Evolutionary conservation across 2,888 invertebrate genomes (phyloP).

Genomic region (Scaptodrosophila latifasciaeformis): DNA sequence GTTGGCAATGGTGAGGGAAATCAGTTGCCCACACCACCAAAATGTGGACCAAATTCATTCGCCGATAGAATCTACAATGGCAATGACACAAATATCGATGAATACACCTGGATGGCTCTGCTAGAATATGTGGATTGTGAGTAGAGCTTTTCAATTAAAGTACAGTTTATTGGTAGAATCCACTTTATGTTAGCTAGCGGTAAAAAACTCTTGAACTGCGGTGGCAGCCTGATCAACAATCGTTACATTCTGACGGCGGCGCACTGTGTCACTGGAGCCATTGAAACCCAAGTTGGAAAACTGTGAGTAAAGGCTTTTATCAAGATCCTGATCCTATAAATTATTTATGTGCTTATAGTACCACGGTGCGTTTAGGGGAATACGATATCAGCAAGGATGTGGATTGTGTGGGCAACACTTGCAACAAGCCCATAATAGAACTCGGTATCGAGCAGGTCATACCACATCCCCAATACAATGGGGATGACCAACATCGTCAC

Average conservation of each 20-base stretch:
- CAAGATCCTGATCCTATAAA: too few relatives aligned
- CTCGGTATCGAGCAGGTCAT: conserved; percentile 80
- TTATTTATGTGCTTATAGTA: too few relatives aligned
- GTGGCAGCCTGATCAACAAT: conserved; percentile 82
- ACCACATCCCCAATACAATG: conserved; percentile 80
- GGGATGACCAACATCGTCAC: conserved; percentile 77
- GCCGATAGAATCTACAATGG: conserved; percentile 80
- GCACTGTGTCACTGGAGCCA: conserved; percentile 78
- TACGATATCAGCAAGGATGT: conserved; percentile 63
- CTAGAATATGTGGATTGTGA: conserved; percentile 81
- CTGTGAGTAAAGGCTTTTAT: conserved; percentile 78
- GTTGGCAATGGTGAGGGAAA: conserved; percentile 44
- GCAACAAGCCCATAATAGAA: conserved; percentile 79
- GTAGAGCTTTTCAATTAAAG: conserved; percentile 40
- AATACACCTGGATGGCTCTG: conserved; percentile 84
- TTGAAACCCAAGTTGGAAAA: conserved; percentile 76
- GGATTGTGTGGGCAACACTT: conserved; percentile 76
- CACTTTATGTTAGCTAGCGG: conserved; percentile 44
- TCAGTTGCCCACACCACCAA: conserved; percentile 62
- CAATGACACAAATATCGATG: conserved; percentile 78
- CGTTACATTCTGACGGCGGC: conserved; percentile 80
- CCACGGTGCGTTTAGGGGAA: conserved; percentile 72
- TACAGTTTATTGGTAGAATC: background rate
- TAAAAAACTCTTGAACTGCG: conserved; percentile 77
- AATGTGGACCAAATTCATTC: conserved; percentile 66